Base-by-base conservation (phyloP, 2,888 invertebrate species). In the Thecocarcelia acutangulata region DNA sequence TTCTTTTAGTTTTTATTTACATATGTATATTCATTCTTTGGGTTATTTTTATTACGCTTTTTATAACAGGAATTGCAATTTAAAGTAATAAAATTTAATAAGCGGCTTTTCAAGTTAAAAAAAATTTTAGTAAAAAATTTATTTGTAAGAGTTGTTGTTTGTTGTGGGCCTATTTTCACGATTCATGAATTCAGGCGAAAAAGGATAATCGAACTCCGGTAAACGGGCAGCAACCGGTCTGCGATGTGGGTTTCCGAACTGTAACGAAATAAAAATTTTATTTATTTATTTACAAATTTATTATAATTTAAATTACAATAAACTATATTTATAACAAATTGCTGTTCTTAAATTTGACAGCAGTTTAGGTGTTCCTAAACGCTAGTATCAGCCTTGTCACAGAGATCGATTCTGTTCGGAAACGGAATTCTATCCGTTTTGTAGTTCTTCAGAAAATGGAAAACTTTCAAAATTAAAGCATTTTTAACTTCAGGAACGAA, bases 201-300 rank as follows among this genome's bases (percentile, higher is more conserved):
- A 72, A 9, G 87, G 86, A 84, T 90, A 90, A 63, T 90, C 90
- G 61, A 88, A 75, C 83, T 90, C 90, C 12, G 82, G 83, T 8
- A 86, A 66, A 15, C 86, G 88, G 40, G 88, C 84, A n/a, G 85
- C 69, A 5, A 85, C 59, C 15, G 86, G 86, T 80, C 89, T 86
- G 66, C 88, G 87, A 24, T 88, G 85, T 5, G 87, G 87, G 17
- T 86, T 85, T 28, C 84, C 86, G 69, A 89, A 86, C 90, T 90
- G 80, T 12, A 86, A 84, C 15, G 2, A 59, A 40, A 70, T 80
- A 19, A 28, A 6, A 33, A 33, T 2, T 24, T 24, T 17, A n/a
- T n/a, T n/a, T n/a, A n/a, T n/a, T n/a, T n/a, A n/a, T n/a, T n/a
- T n/a, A n/a, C n/a, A n/a, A n/a, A n/a, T n/a, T n/a, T n/a, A n/a